These are phyloP conservation scores for Pelobates cultripes DNA, from an alignment of 2,797 vertebrate genomes.

Conservation along the genomic window DNA sequence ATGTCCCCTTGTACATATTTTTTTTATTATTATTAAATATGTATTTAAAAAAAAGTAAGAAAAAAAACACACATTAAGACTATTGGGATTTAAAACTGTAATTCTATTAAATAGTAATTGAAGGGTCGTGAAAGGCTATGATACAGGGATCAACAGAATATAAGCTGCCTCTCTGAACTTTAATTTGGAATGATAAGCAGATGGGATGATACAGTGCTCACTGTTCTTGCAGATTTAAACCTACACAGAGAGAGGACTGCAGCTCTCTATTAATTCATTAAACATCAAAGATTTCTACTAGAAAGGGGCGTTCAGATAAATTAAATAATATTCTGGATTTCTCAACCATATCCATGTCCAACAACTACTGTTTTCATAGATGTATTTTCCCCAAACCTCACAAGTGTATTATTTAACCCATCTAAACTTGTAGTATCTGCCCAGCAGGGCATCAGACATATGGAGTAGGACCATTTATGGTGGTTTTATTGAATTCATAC, in stretches of 20 bases:
- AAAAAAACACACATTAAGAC: slow-evolving; percentile 68
- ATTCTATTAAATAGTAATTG: slow-evolving; percentile 83
- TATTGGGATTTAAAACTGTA: slow-evolving; percentile 77
- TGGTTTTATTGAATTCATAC: too few species aligned
- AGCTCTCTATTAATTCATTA: slow-evolving; percentile 77
- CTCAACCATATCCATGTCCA: slow-evolving; percentile 51
- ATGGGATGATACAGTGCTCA: slow-evolving; percentile 77
- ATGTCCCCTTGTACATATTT: background rate
- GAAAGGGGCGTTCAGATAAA: slow-evolving; percentile 55
- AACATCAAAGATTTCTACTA: slow-evolving; percentile 68
- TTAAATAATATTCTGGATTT: slow-evolving; percentile 56
- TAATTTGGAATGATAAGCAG: slow-evolving; percentile 78
- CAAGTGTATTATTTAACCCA: too few species aligned
- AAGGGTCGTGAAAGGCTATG: slow-evolving; percentile 77
- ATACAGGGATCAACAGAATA: slow-evolving; percentile 78
- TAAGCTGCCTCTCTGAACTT: slow-evolving; percentile 77
- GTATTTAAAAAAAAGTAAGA: background rate
- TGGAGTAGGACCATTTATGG: background rate
- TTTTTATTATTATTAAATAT: background rate
- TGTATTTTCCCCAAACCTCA: background rate
- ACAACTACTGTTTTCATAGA: background rate
- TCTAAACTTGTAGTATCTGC: too few species aligned
- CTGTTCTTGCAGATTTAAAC: slow-evolving; percentile 70
- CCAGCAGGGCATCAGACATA: background rate
- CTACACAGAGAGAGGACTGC: slow-evolving; percentile 67